A percentile compares a stretch with the other conserved stretches of the same genome.
phyloP scores from a whole-genome alignment of 2,888 invertebrate species.

The Strigamia crassipes region DNA sequence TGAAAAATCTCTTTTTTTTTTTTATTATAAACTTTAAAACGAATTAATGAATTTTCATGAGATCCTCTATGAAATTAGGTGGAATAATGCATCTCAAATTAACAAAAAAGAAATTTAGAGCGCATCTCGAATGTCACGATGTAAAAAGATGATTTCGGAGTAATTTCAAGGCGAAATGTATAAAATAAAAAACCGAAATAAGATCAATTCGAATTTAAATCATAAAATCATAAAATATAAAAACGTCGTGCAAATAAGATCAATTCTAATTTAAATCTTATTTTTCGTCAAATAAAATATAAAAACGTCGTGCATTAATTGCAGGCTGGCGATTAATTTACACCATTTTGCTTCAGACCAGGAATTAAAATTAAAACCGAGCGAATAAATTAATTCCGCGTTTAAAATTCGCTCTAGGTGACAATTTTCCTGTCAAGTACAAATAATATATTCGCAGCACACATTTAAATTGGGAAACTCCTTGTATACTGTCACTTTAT shows the following conservation, averaged over 20 bases:
- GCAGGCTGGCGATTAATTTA: background rate
- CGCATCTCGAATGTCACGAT: background rate
- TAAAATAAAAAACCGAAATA: no score
- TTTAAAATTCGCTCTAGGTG: background rate
- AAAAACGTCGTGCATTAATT: background rate
- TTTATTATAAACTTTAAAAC: background rate
- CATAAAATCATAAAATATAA: no score
- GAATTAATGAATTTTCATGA: background rate
- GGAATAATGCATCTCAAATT: background rate
- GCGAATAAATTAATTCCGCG: background rate
- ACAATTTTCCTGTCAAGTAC: background rate
- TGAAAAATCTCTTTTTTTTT: no score
- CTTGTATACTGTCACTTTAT: background rate
- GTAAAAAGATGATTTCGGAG: background rate
- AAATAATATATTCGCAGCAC: slow-evolving; percentile 6
- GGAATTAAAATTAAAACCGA: background rate
- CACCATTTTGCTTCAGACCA: background rate
- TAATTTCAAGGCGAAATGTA: no score
- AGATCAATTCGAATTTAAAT: no score
- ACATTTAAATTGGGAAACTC: background rate
- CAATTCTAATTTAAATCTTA: no score
- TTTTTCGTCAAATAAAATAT: background rate
- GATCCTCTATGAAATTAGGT: background rate
- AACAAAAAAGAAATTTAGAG: background rate
- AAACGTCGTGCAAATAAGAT: no score